Evolutionary conservation across 2,113 vertebrate genomes (phyloP).

Genomic region (Sigmodon hispidus): DNA sequence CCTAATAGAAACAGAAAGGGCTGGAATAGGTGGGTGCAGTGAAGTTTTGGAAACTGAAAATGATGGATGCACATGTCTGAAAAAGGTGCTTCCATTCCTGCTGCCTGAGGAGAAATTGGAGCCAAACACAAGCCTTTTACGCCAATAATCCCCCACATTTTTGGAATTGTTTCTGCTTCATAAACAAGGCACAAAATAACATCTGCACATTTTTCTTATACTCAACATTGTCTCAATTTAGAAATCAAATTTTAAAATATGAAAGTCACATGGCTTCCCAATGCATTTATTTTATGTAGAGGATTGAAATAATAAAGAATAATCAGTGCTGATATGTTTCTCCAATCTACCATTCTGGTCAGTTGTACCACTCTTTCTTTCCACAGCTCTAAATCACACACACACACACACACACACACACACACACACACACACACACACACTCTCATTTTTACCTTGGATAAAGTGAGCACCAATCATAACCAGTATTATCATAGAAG

Average conservation of each 20-base stretch:
- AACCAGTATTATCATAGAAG: constrained; percentile 79
- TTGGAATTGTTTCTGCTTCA: constrained; percentile 69
- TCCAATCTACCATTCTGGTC: constrained; percentile 74
- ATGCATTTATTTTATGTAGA: constrained; percentile 72
- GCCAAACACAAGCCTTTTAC: constrained; percentile 63
- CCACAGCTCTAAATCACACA: constrained; percentile 57
- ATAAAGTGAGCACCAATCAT: constrained; percentile 78
- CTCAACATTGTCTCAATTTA: constrained; percentile 42
- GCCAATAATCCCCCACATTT: constrained; percentile 63
- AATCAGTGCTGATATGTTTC: constrained; percentile 81
- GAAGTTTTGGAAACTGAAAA: constrained; percentile 32
- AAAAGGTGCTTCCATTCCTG: constrained; percentile 6
- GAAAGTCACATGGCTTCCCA: constrained; percentile 80
- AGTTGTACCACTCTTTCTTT: constrained; percentile 54
- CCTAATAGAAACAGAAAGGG: constrained; percentile 21
- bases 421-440: not conserved
- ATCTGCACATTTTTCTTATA: constrained; percentile 64
- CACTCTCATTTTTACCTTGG: constrained; percentile 74
- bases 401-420: not conserved
- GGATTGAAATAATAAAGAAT: constrained; percentile 82
- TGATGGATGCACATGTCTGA: constrained; percentile 9
- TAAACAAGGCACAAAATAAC: constrained; percentile 66
- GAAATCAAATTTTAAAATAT: constrained; percentile 78
- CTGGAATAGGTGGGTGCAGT: not conserved
- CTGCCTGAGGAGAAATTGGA: constrained; percentile 20